Base-by-base conservation (phyloP, 2,888 invertebrate species). In the Isotomurus palustris region DNA sequence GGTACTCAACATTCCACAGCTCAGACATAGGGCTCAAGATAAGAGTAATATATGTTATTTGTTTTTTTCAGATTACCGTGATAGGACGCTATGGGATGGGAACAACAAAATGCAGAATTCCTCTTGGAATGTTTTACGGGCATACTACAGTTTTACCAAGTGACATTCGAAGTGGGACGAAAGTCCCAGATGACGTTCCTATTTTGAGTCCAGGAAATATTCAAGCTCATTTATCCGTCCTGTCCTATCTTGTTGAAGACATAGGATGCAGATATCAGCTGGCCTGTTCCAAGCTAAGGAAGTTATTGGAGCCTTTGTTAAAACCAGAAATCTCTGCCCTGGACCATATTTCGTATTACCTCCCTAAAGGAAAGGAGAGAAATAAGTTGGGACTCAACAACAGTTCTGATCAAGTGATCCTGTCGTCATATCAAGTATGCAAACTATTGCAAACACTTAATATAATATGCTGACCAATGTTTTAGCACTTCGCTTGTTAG, bases 71-170 rank as follows among this genome's bases (percentile, higher is more conserved):
- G 88, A 88, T 93, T 61, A 93, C 92, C 29, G 88, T 89, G 1
- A 90, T 92, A 68, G 93, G 92, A 10, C 83, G 91, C 12, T 91
- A 91, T 73, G 92, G 92, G 44, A 91, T 91, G 87, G 87, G 90
- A 24, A 87, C 91, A 0, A 88, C 90, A 54, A 84, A 90, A 69
- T 91, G 91, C 72, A 86, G 88, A 77, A 91, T 94, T 64, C 91
- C 93, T 0, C 79, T 93, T 35, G 94, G 93, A n/a, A 86, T 87
- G 76, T 94, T 93, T 76, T 94, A 90, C 74, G 94, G 94, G 0
- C 92, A 93, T 75, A 83, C 90, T 38, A 84, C 88, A 2, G 83
- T 89, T 57, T 78, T 91, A 12, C 83, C 84, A 19, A 84, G 84
- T 61, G 82, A 83, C 52, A 38, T 60, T n/a, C 47, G 61, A 43